Evolutionary conservation across 2,888 invertebrate genomes (phyloP).

Genomic region (Perdita meconis): DNA sequence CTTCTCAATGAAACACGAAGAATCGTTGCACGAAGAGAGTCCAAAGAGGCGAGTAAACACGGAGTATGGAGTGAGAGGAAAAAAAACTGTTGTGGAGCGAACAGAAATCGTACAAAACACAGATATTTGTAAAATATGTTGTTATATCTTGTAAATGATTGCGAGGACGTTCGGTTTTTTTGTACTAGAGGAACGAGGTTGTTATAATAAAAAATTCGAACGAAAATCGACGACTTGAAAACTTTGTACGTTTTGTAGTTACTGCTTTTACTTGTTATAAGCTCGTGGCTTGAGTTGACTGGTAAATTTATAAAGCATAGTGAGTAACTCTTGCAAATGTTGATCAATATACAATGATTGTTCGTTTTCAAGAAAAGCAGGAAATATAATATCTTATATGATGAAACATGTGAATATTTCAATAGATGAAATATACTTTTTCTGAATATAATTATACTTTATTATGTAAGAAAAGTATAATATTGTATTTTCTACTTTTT

Average conservation of each 20-base stretch:
- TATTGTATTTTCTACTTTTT: too few species aligned
- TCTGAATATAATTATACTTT: too few species aligned
- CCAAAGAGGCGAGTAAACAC: constrained; percentile 1
- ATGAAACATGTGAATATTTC: too few species aligned
- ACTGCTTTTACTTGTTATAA: background rate
- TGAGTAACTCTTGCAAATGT: too few species aligned
- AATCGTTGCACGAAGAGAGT: constrained; percentile 19
- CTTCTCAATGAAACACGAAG: constrained; percentile 20
- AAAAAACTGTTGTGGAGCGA: constrained; percentile 34
- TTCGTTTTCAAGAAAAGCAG: too few species aligned
- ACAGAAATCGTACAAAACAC: constrained; percentile 21
- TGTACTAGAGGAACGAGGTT: constrained; percentile 64
- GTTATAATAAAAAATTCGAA: constrained; percentile 64
- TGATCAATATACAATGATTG: too few species aligned
- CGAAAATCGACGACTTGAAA: constrained; percentile 3
- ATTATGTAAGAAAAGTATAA: too few species aligned
- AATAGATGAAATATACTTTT: too few species aligned
- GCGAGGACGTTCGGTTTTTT: constrained; percentile 53
- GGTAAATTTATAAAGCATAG: too few species aligned
- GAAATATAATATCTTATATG: too few species aligned
- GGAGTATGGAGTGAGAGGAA: constrained; percentile 11
- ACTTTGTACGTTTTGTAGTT: background rate
- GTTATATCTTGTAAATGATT: constrained; percentile 56
- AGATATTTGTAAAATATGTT: constrained; percentile 50
- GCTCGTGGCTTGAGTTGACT: too few species aligned